A percentile compares a stretch with the other conserved stretches of the same genome.
phyloP scores from a whole-genome alignment of 2,113 vertebrate species.

The Perca schrenkii region DNA sequence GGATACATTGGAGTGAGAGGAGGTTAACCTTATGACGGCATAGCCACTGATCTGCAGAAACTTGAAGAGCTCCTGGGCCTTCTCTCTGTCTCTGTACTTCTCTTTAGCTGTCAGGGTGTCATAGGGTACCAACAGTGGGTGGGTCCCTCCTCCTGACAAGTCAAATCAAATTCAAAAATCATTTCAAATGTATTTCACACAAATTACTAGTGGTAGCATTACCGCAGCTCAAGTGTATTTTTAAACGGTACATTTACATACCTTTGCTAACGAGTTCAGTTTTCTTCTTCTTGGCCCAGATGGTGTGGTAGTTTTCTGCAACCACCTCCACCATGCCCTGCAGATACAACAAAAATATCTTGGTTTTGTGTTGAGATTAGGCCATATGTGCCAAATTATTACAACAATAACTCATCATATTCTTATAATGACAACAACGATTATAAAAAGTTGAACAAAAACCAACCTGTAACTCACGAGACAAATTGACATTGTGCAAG shows the following conservation, averaged over 20 bases:
- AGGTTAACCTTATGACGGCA: constrained; percentile 80
- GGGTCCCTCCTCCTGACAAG: constrained; percentile 91
- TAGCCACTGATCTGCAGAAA: constrained; percentile 95
- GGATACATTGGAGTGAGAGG: not conserved
- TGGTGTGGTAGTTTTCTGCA: constrained; percentile 99
- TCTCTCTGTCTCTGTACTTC: constrained; percentile 94
- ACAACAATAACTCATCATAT: not conserved
- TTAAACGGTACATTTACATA: constrained; percentile 11
- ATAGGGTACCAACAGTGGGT: constrained; percentile 95
- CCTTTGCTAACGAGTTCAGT: constrained; percentile 93
- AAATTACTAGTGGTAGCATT: not conserved
- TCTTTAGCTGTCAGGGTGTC: constrained; percentile 98
- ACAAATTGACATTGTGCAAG: constrained; percentile 91
- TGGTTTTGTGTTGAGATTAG: not conserved
- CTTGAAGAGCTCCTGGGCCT: constrained; percentile 96
- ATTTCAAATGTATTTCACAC: not conserved
- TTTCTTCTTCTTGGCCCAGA: constrained; percentile 99
- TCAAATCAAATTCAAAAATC: constrained; percentile 10
- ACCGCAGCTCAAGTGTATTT: not conserved
- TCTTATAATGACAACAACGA: not conserved
- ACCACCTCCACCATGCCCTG: constrained; percentile 97
- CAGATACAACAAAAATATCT: not conserved
- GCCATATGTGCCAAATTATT: not conserved
- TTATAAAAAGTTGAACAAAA: not conserved
- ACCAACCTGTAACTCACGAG: constrained; percentile 94